Evolutionary conservation across 2,113 vertebrate genomes (phyloP).

Genomic region (Nymphicus hollandicus): DNA sequence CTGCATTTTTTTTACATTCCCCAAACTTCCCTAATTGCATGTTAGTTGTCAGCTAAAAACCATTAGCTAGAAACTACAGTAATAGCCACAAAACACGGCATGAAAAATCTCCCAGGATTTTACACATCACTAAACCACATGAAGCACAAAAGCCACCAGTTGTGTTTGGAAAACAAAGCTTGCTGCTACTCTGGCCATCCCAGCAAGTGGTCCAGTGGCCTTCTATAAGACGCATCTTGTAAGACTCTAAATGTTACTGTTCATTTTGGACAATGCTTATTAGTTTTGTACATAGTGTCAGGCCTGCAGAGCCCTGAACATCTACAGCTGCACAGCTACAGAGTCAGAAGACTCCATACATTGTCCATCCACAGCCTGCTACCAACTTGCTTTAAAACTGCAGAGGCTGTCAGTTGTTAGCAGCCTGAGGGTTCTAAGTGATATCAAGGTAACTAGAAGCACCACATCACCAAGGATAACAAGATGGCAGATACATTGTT

Average conservation of each 20-base stretch:
- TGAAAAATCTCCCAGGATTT: background rate
- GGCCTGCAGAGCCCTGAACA: background rate
- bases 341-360: background rate
- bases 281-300: background rate
- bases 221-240: background rate
- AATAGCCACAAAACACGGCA: background rate
- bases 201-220: background rate
- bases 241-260: background rate
- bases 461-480: background rate
- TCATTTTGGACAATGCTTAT: background rate
- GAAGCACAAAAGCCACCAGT: background rate
- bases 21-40: background rate
- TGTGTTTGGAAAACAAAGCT: background rate
- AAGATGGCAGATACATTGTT: background rate
- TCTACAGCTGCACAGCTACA: background rate
- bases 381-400: background rate
- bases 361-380: background rate
- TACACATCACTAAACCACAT: background rate
- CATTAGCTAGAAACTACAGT: background rate
- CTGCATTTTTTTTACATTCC: background rate
- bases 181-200: background rate
- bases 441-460: background rate
- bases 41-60: background rate
- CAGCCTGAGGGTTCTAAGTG: background rate
- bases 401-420: background rate